Evolutionary conservation across 30 jellyfish, hydroid and myxozoan species (phyloP).

Genomic region (Mastigias papua): DNA sequence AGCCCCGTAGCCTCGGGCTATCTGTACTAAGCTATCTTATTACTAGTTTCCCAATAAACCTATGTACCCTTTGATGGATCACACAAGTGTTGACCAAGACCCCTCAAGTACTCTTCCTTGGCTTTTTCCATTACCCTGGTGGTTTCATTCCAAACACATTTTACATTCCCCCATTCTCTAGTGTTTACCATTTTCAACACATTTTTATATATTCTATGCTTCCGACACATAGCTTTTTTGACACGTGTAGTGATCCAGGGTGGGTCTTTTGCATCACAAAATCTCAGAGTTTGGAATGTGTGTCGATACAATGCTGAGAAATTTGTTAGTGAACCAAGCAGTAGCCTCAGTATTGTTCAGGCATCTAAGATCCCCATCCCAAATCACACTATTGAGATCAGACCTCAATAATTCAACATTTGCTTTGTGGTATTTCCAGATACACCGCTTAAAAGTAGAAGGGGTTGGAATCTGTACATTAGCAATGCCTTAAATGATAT

Average conservation of each 20-base stretch:
- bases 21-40: no score
- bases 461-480: neutral
- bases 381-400: neutral
- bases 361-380: slow-evolving; percentile 20
- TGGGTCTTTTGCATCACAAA: slow-evolving; percentile 40
- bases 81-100: slow-evolving; percentile 34
- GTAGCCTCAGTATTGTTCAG: slow-evolving; percentile 30
- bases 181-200: slow-evolving; percentile 18
- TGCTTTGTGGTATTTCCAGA: slow-evolving; percentile 23
- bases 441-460: slow-evolving; percentile 23
- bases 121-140: slow-evolving; percentile 38
- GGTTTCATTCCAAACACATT: slow-evolving; percentile 40
- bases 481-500: neutral
- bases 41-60: slow-evolving; percentile 31
- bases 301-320: neutral
- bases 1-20: no score
- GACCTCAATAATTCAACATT: slow-evolving; percentile 37
- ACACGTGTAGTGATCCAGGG: slow-evolving; percentile 38
- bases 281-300: slow-evolving; percentile 22
- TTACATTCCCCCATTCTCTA: slow-evolving; percentile 27
- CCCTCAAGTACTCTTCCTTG: slow-evolving; percentile 23
- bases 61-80: slow-evolving; percentile 48
- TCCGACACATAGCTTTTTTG: slow-evolving; percentile 1
- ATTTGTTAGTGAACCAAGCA: neutral
- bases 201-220: slow-evolving; percentile 28